These are phyloP conservation scores for Pseudococcus longispinus DNA, from an alignment of 2,888 invertebrate genomes.

Conservation along the genomic window DNA sequence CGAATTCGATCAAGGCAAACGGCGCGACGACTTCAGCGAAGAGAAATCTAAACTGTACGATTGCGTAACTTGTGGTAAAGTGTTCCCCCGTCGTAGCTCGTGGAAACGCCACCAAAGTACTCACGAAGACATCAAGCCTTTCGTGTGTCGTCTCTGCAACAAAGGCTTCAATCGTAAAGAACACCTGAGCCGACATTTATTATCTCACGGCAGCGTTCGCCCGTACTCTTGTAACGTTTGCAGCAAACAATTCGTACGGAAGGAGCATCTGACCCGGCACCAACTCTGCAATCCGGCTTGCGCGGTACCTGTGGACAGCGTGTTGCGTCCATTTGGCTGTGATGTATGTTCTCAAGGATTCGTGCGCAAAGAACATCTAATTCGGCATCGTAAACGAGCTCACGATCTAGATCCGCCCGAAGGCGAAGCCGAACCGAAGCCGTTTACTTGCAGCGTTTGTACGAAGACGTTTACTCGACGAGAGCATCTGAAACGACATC, in stretches of 20 bases:
- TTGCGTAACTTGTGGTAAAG: slow-evolving; percentile 60
- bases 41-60: slow-evolving; percentile 59
- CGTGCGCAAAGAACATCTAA: slow-evolving; percentile 61
- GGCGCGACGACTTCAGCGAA: slow-evolving; percentile 59
- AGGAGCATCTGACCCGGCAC: slow-evolving; percentile 61
- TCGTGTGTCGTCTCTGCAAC: slow-evolving; percentile 60
- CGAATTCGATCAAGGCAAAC: slow-evolving; percentile 60
- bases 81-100: slow-evolving; percentile 60
- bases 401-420: slow-evolving; percentile 59
- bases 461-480: slow-evolving; percentile 60
- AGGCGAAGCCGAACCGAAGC: slow-evolving; percentile 59
- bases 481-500: slow-evolving; percentile 60
- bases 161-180: slow-evolving; percentile 61
- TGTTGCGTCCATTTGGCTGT: slow-evolving; percentile 59
- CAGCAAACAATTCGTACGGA: slow-evolving; percentile 60
- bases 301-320: slow-evolving; percentile 61
- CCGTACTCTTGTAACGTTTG: slow-evolving; percentile 60
- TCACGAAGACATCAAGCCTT: slow-evolving; percentile 60
- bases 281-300: slow-evolving; percentile 58
- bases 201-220: slow-evolving; percentile 60
- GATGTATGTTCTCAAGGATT: slow-evolving; percentile 60
- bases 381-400: slow-evolving; percentile 60
- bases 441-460: slow-evolving; percentile 60
- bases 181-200: slow-evolving; percentile 60
- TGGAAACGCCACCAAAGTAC: slow-evolving; percentile 61